Percentiles rank a stretch among this genome's conserved stretches.
Conservation (phyloP, 2,888 invertebrate genomes). For the Alitta virens region DNA sequence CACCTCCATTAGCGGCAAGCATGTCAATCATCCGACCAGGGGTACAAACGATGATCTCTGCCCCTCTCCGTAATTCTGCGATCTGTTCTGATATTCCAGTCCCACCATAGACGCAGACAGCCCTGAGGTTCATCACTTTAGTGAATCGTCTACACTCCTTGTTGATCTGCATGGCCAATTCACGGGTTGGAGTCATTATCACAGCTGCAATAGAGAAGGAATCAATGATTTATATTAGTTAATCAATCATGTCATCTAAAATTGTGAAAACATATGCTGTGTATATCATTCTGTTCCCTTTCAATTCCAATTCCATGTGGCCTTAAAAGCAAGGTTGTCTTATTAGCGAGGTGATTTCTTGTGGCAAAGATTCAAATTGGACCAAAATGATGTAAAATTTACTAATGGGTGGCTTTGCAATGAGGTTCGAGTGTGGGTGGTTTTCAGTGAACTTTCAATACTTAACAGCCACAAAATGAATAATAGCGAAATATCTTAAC, state of each 20-base stretch:
- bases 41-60: conserved; percentile 98
- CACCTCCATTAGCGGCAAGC: conserved; percentile 94
- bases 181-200: conserved; percentile 97
- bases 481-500: no score
- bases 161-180: conserved; percentile 98
- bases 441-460: no score
- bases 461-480: no score
- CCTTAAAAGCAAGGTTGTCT: no score
- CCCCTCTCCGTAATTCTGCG: conserved; percentile 92
- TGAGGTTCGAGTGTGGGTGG: no score
- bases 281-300: neutral
- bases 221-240: no score
- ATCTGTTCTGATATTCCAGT: conserved; percentile 96
- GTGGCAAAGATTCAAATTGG: no score
- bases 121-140: conserved; percentile 75
- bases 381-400: no score
- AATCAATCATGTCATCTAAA: no score
- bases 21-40: conserved; percentile 99
- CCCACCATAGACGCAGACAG: conserved; percentile 97
- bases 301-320: neutral
- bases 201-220: conserved; percentile 66
- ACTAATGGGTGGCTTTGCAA: no score
- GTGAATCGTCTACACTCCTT: conserved; percentile 93
- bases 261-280: no score
- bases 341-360: no score